phyloP scores from a whole-genome alignment of 35 echinoderm and acorn worm genomes.

The Amphiura filiformis region DNA sequence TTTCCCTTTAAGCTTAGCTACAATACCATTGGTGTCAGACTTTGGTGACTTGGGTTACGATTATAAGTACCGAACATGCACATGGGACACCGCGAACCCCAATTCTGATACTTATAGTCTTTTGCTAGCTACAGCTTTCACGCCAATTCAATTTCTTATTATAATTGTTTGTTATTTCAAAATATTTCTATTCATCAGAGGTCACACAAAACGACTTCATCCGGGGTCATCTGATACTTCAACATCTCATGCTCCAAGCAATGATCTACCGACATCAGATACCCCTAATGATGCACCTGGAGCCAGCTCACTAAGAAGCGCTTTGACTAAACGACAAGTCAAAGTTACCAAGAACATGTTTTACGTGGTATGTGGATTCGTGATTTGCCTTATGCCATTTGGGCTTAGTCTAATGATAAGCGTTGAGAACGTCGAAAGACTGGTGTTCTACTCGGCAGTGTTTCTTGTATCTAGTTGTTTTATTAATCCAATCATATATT shows the following conservation, averaged over 20 bases:
- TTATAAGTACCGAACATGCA: constrained; percentile 54
- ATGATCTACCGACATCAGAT: background rate
- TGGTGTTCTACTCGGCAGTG: constrained; percentile 2
- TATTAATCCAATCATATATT: constrained; percentile 55
- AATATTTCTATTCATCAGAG: constrained; percentile 20
- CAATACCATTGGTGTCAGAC: constrained; percentile 32
- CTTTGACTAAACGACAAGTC: constrained; percentile 18
- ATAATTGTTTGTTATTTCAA: constrained; percentile 43
- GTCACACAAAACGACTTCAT: background rate
- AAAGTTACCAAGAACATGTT: constrained; percentile 55
- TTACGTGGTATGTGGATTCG: constrained; percentile 36
- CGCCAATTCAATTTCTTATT: constrained; percentile 22
- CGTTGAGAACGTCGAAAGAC: background rate
- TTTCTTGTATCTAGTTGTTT: constrained; percentile 41
- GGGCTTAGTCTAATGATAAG: background rate
- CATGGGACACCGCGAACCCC: constrained; percentile 32
- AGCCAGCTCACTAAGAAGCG: background rate
- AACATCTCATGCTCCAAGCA: background rate
- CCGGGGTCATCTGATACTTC: background rate
- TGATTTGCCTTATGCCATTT: constrained; percentile 39
- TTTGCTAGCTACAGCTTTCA: constrained; percentile 23
- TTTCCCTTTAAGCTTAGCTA: constrained; percentile 46
- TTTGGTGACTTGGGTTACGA: constrained; percentile 71
- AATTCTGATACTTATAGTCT: constrained; percentile 51
- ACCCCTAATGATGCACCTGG: background rate